Conservation (phyloP, 2,113 vertebrate species). For the Syngnathus scovelli region DNA sequence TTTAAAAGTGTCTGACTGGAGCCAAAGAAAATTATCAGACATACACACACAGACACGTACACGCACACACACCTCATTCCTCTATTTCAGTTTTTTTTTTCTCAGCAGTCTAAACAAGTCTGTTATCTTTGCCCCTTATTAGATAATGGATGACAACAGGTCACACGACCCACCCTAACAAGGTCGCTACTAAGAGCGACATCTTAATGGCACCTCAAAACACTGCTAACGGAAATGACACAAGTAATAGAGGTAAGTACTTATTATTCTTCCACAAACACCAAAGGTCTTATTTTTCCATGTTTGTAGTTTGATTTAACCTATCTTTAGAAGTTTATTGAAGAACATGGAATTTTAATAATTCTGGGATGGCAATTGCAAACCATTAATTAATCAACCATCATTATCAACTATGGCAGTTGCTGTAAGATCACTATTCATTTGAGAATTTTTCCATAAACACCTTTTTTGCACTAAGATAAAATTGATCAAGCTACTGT, state of each 20-base stretch:
- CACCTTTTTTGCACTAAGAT: not conserved
- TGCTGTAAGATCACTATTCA: not conserved
- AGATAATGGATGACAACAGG: slow-evolving; percentile 82
- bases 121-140: slow-evolving; percentile 70
- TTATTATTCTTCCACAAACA: not conserved
- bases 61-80: slow-evolving; percentile 8
- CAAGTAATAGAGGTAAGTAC: slow-evolving; percentile 1
- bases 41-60: slow-evolving; percentile 16
- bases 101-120: slow-evolving; percentile 86
- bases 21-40: slow-evolving; percentile 87
- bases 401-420: not conserved
- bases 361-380: not conserved
- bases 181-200: slow-evolving; percentile 23
- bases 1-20: slow-evolving; percentile 92
- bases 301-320: not conserved
- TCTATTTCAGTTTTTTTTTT: slow-evolving; percentile 29
- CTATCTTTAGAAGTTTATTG: not conserved
- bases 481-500: not conserved
- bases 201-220: slow-evolving; percentile 31
- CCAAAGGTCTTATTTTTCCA: not conserved
- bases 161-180: slow-evolving; percentile 58
- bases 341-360: not conserved
- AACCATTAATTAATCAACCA: not conserved
- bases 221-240: slow-evolving; percentile 8
- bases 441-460: not conserved